Conservation (phyloP, 2,888 invertebrate genomes). For the Autographa pulchrina region DNA sequence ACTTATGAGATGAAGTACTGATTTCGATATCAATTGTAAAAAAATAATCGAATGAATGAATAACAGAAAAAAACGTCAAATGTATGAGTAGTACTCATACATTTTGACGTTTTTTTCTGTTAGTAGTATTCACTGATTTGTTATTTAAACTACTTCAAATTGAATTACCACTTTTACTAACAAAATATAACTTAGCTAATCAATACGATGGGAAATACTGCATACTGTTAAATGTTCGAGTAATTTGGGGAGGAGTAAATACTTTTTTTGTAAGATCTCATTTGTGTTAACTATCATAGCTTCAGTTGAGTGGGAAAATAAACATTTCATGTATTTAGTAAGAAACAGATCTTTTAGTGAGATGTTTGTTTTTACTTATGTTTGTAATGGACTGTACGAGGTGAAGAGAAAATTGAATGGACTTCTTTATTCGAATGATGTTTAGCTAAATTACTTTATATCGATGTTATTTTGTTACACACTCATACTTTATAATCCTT, state of each 20-base stretch:
- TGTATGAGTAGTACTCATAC: too few relatives aligned
- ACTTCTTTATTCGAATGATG: conserved; percentile 51
- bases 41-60: too few relatives aligned
- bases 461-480: conserved; percentile 22
- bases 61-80: too few relatives aligned
- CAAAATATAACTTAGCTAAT: conserved; percentile 30
- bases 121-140: background rate
- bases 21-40: too few relatives aligned
- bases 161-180: conserved; percentile 27
- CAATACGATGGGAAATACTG: conserved; percentile 26
- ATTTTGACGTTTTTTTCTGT: too few relatives aligned
- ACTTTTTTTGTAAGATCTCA: conserved; percentile 40
- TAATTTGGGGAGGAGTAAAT: conserved; percentile 30
- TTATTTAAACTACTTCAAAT: conserved; percentile 6
- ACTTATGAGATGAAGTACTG: too few relatives aligned
- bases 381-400: conserved; percentile 46
- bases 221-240: conserved; percentile 37
- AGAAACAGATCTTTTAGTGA: conserved; percentile 47
- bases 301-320: conserved; percentile 54
- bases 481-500: conserved; percentile 14
- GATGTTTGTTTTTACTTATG: conserved; percentile 53
- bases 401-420: conserved; percentile 38
- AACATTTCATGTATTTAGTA: conserved; percentile 53
- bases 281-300: conserved; percentile 56
- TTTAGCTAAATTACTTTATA: conserved; percentile 27